Base-by-base conservation (phyloP, 2,113 vertebrate species). In the Marcusenius ussheri region DNA sequence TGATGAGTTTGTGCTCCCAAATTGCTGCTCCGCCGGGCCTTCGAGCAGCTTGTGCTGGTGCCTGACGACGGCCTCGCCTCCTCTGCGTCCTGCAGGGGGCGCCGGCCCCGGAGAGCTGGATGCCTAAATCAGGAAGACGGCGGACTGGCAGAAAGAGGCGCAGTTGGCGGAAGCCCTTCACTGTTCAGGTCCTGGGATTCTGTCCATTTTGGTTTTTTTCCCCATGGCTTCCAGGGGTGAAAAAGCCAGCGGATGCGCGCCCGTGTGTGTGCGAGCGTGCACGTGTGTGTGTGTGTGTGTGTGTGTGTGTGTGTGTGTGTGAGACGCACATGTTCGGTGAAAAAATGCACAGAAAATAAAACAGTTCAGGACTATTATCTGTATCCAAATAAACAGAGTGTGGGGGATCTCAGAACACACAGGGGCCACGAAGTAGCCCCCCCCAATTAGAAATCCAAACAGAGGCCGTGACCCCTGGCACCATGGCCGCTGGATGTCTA, bases 331-430 rank as follows among this genome's bases (percentile, higher is more conserved):
- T 94, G 94, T 94, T 93, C 93, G 88, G 93, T 94, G 93, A 94
- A 83, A 93, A 94, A 95, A 95, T 92, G 94, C 89, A 91, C 88
- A 91, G 90, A 92, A 92, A 92, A 94, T 94, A 95, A 95, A 95
- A 94, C 94, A 94, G 93, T 92, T 94, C 93, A 94, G 94, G 93
- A 96, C 95, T 92, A 94, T 94, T 93, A 94, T 94, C 93, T 93
- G 91, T 94, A 93, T 95, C 95, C 94, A 96, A 96, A 95, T 95
- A 96, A 96, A 96, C 95, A 96, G 91, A 92, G 93, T 93, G 93
- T 95, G 93, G 95, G 94, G 93, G 94, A 94, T 94, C 93, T 92
- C 93, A 95, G 95, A 93, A 94, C 94, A 95, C 95, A 95, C 86
- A 87, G 49, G 21, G 42, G 17, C 51, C 0, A 21, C 8, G 19